Evolutionary conservation across 2,888 invertebrate species (phyloP), one percentile per base, ranked within the genome.

Genomic region (Eristalis tenax): DNA sequence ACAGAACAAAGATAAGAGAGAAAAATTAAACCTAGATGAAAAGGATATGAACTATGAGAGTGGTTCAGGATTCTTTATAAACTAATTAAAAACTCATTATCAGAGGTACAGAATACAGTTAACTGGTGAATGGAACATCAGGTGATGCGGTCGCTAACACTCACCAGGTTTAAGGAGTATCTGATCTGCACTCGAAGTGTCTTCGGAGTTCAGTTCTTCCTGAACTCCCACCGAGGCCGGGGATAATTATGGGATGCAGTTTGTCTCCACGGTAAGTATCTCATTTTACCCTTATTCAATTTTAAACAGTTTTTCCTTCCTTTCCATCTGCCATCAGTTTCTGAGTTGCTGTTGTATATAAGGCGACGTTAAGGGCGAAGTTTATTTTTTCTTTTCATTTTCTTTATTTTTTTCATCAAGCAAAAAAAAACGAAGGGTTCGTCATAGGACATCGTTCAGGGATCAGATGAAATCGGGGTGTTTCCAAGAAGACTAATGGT

Each of bases 31-130:
- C 26, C 59, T 4, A 13, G 26, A 10, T 26, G 50, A 18, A 18
- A 8, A 18, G 18, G 50, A 50, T 18, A 18, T 18, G 50, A 50
- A 59, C 59, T 26, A 28, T 26, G 59, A 59, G 59, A 59, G 26
- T 26, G 18, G 43, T 43, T 59, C 23, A 4, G 59, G 23, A 59
- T 59, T 26, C 59, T 59, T 59, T 59, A 23, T 59, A 59, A 59
- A 28, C 26, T 59, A 59, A 59, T 59, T 59, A 59, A 59, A 59
- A 59, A 59, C 26, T 59, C 59, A 59, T 59, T 59, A 59, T 59
- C 59, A 23, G 59, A 23, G 59, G 26, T 59, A 26, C 23, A 13
- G 59, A 59, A 28, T 26, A 13, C 23, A 59, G 59, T 28, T 59
- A 15, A 26, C 59, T 23, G 26, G 26, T 15, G 59, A 59, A 15